Base-by-base conservation (phyloP, 2,888 invertebrate genomes). In the Apamea crenata region DNA sequence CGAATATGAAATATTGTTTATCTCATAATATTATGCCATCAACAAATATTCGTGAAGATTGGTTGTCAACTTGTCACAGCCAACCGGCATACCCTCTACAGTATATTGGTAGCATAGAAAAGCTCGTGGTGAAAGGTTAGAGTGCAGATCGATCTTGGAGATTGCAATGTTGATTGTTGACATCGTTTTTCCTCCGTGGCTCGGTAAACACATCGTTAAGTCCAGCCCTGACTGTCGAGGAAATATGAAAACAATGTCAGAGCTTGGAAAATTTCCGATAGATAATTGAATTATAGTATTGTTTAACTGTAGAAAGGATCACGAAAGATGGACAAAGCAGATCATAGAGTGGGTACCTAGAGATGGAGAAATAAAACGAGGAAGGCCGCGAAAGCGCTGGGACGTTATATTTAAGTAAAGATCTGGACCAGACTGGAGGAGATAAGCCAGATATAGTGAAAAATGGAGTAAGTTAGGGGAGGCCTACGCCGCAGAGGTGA, bases 121-220 rank as follows among this genome's bases (percentile, higher is more conserved):
- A 56, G 12, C 56, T n/a, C n/a, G 36, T 14, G 36, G 18, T 36
- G 1, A 79, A 47, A 78, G 29, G 47, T 8, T 53, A 29, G 25
- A 75, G 50, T n/a, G 44, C 63, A 68, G 65, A 84, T 79, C 63
- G 18, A 72, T 73, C 21, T 61, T 53, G 36, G 16, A 84, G 84
- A 80, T 74, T 71, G 61, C 70, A 71, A 66, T 50, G 40, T 81
- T 66, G 18, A 56, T 73, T 70, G 69, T 70, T 84, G 73, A 80
- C 66, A 50, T 50, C 47, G 18, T 47, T 29, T 67, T 67, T 25
- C 44, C 32, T 53, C 18, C 18, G 36, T n/a, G 21, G 12, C 29
- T 84, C 29, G 63, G 82, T 84, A 82, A 79, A 82, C 72, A 82
- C 47, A 6, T 84, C 72, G 80, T 65, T 79, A 67, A 67, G 25